These are phyloP conservation scores for Albula glossodonta DNA, from an alignment of 2,113 vertebrate genomes.

Conservation along the genomic window DNA sequence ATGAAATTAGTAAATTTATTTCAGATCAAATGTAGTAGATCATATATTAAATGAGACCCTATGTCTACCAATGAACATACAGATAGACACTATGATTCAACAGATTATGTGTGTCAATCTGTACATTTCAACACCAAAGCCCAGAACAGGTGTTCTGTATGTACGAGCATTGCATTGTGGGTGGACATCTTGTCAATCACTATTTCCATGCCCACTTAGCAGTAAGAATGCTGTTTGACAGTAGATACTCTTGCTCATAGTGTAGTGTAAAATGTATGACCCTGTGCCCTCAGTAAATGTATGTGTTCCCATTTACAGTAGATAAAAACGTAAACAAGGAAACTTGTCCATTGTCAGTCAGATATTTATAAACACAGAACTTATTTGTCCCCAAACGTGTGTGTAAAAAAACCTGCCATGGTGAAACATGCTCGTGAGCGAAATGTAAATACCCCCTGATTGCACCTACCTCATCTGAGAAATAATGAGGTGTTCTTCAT, in stretches of 20 bases:
- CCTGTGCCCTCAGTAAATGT: background rate
- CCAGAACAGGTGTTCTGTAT: background rate
- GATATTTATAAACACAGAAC: conserved; percentile 35
- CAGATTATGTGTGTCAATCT: background rate
- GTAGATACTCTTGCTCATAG: background rate
- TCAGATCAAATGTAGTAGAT: too few relatives aligned
- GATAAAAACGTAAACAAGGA: conserved; percentile 27
- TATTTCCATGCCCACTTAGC: background rate
- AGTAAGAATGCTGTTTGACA: background rate
- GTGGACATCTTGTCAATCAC: background rate
- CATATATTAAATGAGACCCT: too few relatives aligned
- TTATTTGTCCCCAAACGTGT: conserved; percentile 26
- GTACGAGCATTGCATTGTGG: background rate
- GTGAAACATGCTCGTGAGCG: conserved; percentile 5
- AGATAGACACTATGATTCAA: background rate
- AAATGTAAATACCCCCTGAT: conserved; percentile 14
- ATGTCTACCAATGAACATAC: too few relatives aligned
- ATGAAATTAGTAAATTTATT: too few relatives aligned
- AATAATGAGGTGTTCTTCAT: conserved; percentile 33
- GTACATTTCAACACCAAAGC: background rate
- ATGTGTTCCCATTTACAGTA: conserved; percentile 34
- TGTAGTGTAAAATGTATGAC: background rate
- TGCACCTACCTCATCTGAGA: conserved; percentile 9
- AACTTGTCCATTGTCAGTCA: conserved; percentile 29
- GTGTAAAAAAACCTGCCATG: conserved; percentile 16